Base-by-base conservation (phyloP, 2,888 invertebrate genomes). In the Drosophila affinis region DNA sequence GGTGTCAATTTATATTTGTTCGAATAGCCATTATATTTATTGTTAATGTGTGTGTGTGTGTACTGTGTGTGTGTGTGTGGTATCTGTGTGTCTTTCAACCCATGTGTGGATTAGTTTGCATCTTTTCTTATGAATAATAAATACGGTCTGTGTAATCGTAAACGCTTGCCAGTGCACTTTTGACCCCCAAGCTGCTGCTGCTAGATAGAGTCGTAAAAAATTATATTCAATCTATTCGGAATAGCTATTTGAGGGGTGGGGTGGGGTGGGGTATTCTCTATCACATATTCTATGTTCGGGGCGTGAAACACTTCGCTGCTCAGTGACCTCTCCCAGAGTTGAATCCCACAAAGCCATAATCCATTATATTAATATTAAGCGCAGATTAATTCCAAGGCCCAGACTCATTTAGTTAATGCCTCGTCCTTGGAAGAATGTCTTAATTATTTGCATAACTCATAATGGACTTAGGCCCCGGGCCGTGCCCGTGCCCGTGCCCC, bases 71-170 rank as follows among this genome's bases (percentile, higher is more conserved):
- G 54, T 24, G 3, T 48, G 4, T 21, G 21, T 27, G 29, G 24
- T 24, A 24, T 48, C 9, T 21, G 21, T 27, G 29, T 29, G n/a
- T 3, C 18, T 9, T 9, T 46, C 17, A 17, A 12, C 29, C 10
- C 34, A 32, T 52, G 29, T 54, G 44, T 68, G 71, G 68, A 71
- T 82, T 79, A 85, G 82, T 83, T 87, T 81, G 77, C 87, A 87
- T 87, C 82, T 82, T 73, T 85, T 78, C 88, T 76, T 78, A 87
- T 83, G 86, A 85, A 83, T 83, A 88, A 87, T 85, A 87, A 87
- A 83, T 83, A 88, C 69, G 86, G 58, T 67, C 72, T 75, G 69
- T 39, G 74, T 85, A 82, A 83, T 83, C 87, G 79, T 87, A 79
- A 87, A 85, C 82, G 85, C 49, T 39, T 72, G 72, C 45, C n/a